A percentile compares a stretch with the other conserved stretches of the same genome.
Conservation (phyloP, 37 sponge, comb jelly and placozoan species). For the Spongilla lacustris region DNA sequence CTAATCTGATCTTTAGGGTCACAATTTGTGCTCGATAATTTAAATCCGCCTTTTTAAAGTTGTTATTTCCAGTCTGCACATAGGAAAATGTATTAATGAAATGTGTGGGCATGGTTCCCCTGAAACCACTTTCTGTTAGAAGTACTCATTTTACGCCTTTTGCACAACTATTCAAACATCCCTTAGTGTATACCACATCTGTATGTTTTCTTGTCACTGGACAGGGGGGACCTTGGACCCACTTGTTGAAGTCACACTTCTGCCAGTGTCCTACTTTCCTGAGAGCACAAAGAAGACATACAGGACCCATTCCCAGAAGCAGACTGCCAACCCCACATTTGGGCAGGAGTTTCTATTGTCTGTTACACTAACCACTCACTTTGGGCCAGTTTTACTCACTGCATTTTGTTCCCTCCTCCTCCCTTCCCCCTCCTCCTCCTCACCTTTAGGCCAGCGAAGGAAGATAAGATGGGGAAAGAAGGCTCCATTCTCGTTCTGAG, state of each 20-base stretch:
- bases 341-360: slow-evolving; percentile 48
- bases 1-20: too few species aligned
- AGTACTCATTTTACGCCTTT: background rate
- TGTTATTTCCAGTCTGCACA: too few species aligned
- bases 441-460: background rate
- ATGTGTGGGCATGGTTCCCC: too few species aligned
- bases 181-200: background rate
- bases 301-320: slow-evolving; percentile 40
- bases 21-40: too few species aligned
- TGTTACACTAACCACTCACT: slow-evolving; percentile 12
- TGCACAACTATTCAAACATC: background rate
- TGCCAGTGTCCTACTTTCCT: slow-evolving; percentile 22
- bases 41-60: too few species aligned
- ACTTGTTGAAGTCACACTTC: slow-evolving; percentile 30
- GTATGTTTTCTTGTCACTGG: background rate
- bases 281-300: background rate
- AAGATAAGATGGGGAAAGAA: background rate
- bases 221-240: slow-evolving; percentile 49
- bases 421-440: background rate
- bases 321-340: slow-evolving; percentile 55
- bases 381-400: background rate
- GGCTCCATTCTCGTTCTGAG: slow-evolving; percentile 58
- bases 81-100: background rate
- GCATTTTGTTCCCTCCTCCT: background rate
- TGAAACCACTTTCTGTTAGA: background rate